Conservation (phyloP, 1,140 invertebrate genomes). For the Choristoneura fumiferana region DNA sequence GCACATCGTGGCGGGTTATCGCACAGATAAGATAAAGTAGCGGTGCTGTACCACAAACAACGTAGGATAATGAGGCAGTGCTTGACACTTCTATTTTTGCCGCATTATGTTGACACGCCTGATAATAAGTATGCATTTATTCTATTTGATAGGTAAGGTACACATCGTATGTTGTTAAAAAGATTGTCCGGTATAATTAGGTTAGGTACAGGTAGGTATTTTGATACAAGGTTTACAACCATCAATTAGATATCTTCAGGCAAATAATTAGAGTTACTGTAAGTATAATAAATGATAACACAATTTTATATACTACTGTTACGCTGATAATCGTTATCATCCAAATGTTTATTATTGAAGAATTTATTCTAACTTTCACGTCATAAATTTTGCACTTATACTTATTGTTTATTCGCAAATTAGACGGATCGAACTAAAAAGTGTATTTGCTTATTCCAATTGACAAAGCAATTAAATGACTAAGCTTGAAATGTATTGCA, state of each 20-base stretch:
- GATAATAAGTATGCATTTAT: neutral
- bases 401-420: neutral
- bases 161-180: too few species aligned
- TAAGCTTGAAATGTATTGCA: too few species aligned
- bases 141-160: neutral
- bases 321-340: neutral
- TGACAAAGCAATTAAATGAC: too few species aligned
- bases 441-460: too few species aligned
- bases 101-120: neutral
- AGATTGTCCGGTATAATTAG: too few species aligned
- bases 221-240: too few species aligned
- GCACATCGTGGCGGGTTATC: neutral
- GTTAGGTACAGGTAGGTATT: too few species aligned
- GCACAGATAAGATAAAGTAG: slow-evolving; percentile 10
- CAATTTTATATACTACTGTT: neutral
- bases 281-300: too few species aligned
- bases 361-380: neutral
- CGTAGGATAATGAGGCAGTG: neutral
- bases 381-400: neutral
- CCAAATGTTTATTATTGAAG: neutral
- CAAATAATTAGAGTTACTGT: too few species aligned
- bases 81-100: neutral
- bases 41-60: neutral
- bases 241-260: too few species aligned
- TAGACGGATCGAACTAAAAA: too few species aligned